Conservation (phyloP, 2,113 vertebrate species). For the Erpornis zantholeuca region DNA sequence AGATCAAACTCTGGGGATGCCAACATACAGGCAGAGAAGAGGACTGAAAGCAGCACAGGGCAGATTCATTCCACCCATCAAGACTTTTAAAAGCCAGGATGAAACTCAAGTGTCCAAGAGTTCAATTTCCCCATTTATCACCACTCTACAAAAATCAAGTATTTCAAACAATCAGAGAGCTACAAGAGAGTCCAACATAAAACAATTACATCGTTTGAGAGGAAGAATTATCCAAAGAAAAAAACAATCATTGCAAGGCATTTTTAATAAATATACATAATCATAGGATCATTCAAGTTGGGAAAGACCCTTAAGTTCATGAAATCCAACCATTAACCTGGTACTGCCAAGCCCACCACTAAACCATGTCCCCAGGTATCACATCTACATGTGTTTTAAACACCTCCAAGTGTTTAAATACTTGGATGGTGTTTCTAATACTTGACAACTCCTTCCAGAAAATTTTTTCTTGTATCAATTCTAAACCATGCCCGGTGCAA, state of each 20-base stretch:
- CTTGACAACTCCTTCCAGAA: not conserved
- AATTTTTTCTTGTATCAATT: not conserved
- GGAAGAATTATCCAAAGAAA: not conserved
- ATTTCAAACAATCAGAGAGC: not conserved
- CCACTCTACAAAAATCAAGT: not conserved
- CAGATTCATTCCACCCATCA: not conserved
- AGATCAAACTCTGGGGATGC: not conserved
- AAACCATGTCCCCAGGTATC: not conserved
- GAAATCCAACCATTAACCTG: not conserved
- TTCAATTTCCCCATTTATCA: not conserved
- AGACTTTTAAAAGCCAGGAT: not conserved
- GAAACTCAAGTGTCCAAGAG: not conserved
- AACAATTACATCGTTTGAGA: not conserved
- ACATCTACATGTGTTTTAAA: not conserved
- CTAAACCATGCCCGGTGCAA: not conserved
- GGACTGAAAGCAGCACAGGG: not conserved
- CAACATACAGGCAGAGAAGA: not conserved
- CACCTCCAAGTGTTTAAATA: too few relatives aligned
- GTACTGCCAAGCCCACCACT: not conserved
- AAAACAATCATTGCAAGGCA: not conserved
- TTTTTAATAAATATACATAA: not conserved
- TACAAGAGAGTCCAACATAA: not conserved
- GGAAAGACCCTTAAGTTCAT: not conserved
- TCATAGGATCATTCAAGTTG: not conserved
- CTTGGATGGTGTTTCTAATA: not conserved